Conservation (phyloP, 2,888 invertebrate genomes). For the Sphinx pinastri region DNA sequence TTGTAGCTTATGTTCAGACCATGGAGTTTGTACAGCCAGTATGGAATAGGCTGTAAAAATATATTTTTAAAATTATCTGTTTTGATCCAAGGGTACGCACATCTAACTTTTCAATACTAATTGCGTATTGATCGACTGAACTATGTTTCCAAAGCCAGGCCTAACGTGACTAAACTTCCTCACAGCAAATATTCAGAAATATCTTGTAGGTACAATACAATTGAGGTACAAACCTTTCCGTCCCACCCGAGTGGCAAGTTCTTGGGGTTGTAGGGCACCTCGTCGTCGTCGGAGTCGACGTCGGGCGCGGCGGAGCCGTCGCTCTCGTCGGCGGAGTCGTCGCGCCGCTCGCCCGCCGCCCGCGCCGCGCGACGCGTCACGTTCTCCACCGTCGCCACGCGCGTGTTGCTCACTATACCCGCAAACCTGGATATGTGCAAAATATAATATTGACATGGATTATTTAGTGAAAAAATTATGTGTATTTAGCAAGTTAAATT, state of each 20-base stretch:
- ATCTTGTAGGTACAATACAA: no score
- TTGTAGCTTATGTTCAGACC: constrained; percentile 99
- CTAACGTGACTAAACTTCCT: no score
- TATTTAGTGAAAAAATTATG: no score
- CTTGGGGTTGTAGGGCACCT: constrained; percentile 99
- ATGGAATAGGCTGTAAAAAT: constrained; percentile 86
- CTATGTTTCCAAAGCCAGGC: no score
- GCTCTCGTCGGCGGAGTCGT: constrained; percentile 95
- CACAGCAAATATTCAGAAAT: no score
- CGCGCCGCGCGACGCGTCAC: constrained; percentile 99
- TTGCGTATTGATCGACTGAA: no score
- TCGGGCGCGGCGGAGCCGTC: constrained; percentile 92
- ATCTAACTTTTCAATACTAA: no score
- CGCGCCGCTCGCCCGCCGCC: constrained; percentile 95
- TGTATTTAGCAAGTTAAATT: no score
- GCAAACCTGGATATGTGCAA: constrained; percentile 83
- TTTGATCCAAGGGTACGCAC: no score
- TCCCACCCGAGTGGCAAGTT: constrained; percentile 99
- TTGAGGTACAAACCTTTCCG: constrained; percentile 88
- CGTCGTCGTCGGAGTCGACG: constrained; percentile 95
- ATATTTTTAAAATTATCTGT: no score
- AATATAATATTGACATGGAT: no score
- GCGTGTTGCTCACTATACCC: constrained; percentile 92
- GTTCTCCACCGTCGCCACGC: constrained; percentile 97
- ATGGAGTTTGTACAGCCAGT: constrained; percentile 99